These are phyloP conservation scores for Peromyscus californicus DNA, from an alignment of 2,113 vertebrate species.

Conservation along the genomic window DNA sequence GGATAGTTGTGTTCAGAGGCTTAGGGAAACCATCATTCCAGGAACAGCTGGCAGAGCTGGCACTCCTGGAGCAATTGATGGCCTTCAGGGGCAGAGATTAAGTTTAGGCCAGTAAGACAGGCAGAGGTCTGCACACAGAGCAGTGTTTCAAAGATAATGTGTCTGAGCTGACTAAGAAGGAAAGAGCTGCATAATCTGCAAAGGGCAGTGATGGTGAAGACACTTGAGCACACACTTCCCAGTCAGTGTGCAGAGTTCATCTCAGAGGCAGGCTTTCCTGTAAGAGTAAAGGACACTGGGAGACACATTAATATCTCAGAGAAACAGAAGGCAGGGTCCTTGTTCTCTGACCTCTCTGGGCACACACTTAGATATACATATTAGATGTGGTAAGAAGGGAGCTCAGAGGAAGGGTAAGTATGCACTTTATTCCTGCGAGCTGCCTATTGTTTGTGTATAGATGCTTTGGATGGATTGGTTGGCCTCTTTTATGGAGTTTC, in stretches of 20 bases:
- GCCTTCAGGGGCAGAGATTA: conserved; percentile 63
- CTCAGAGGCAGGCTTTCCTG: conserved; percentile 51
- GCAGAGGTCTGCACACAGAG: conserved; percentile 48
- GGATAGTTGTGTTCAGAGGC: not conserved
- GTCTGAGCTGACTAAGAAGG: conserved; percentile 21
- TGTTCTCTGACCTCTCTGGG: not conserved
- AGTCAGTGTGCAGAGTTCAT: conserved; percentile 44
- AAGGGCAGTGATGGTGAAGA: not conserved
- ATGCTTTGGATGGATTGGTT: not conserved
- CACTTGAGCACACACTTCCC: not conserved
- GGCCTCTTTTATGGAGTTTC: not conserved
- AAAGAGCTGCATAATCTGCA: not conserved
- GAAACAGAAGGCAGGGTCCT: not conserved
- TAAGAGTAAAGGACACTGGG: conserved; percentile 4
- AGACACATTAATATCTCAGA: conserved; percentile 32
- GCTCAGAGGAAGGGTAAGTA: not conserved
- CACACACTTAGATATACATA: not conserved
- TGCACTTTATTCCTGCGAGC: not conserved
- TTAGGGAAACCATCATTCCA: conserved; percentile 62
- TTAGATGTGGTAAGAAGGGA: not conserved
- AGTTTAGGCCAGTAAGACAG: conserved; percentile 51
- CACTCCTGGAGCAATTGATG: not conserved
- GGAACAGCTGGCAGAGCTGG: conserved; percentile 66
- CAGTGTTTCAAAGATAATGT: conserved; percentile 70
- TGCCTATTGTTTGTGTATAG: not conserved